These are phyloP conservation scores for Psilanteris sp. DNA, from an alignment of 1,140 invertebrate species.

Conservation along the genomic window DNA sequence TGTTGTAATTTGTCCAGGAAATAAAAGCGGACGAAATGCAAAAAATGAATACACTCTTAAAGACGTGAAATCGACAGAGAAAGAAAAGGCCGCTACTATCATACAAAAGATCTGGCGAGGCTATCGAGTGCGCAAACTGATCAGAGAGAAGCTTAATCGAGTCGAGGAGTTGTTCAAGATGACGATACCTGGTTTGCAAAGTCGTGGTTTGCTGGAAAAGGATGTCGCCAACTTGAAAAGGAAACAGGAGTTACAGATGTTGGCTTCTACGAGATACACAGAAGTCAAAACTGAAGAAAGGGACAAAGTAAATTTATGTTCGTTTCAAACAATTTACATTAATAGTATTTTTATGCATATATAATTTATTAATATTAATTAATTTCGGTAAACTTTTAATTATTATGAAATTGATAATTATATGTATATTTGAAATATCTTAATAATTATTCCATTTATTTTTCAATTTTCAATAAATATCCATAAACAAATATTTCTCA, in stretches of 20 bases:
- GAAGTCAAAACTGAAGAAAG: slow-evolving; percentile 81
- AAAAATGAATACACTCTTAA: slow-evolving; percentile 19
- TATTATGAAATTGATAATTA: too few species aligned
- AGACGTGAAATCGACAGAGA: slow-evolving; percentile 43
- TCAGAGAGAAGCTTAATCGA: slow-evolving; percentile 68
- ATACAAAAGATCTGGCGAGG: slow-evolving; percentile 80
- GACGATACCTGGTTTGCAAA: slow-evolving; percentile 72
- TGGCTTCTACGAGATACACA: slow-evolving; percentile 79
- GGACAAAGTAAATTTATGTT: slow-evolving; percentile 73
- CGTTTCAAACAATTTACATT: neutral
- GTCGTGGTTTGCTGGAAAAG: slow-evolving; percentile 75
- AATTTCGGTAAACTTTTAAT: too few species aligned
- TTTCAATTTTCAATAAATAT: too few species aligned
- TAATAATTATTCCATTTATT: too few species aligned
- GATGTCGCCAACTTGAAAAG: slow-evolving; percentile 79
- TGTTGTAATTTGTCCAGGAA: slow-evolving; percentile 16
- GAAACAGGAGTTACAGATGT: slow-evolving; percentile 78
- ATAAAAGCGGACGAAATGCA: slow-evolving; percentile 41
- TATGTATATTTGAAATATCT: too few species aligned
- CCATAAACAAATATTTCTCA: too few species aligned
- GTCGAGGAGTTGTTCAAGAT: slow-evolving; percentile 76
- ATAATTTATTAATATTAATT: too few species aligned
- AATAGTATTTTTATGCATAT: too few species aligned
- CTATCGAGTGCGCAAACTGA: slow-evolving; percentile 67
- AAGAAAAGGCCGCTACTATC: slow-evolving; percentile 69